phyloP scores from a whole-genome alignment of 2,113 vertebrate genomes.

The Macrotus californicus region DNA sequence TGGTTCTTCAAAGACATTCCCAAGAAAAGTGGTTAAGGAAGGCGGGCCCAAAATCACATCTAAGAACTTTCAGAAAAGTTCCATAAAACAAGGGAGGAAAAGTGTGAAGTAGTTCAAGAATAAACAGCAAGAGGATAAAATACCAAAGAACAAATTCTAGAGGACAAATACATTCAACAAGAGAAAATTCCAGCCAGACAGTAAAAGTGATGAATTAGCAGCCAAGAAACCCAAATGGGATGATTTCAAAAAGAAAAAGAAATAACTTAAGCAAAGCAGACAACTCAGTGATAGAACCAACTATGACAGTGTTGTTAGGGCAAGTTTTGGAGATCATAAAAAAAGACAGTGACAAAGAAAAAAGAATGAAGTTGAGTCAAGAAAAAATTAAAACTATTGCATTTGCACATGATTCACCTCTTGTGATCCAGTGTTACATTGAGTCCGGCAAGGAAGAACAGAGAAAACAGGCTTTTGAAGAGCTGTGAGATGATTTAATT shows the following conservation, averaged over 20 bases:
- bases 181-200: slow-evolving; percentile 72
- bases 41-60: slow-evolving; percentile 58
- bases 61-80: slow-evolving; percentile 76
- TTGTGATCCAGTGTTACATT: slow-evolving; percentile 94
- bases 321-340: slow-evolving; percentile 90
- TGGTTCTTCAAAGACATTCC: slow-evolving; percentile 59
- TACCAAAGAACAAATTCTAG: slow-evolving; percentile 70
- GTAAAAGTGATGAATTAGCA: slow-evolving; percentile 66
- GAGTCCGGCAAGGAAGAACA: slow-evolving; percentile 89
- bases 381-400: slow-evolving; percentile 77
- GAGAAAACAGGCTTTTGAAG: slow-evolving; percentile 86
- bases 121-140: slow-evolving; percentile 71
- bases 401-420: slow-evolving; percentile 92
- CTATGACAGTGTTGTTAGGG: slow-evolving; percentile 75
- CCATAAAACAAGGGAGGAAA: slow-evolving; percentile 64
- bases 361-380: neutral
- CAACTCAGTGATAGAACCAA: slow-evolving; percentile 86
- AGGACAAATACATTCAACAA: slow-evolving; percentile 48
- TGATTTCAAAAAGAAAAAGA: slow-evolving; percentile 85
- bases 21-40: slow-evolving; percentile 58
- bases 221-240: slow-evolving; percentile 88
- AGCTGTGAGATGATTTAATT: slow-evolving; percentile 88
- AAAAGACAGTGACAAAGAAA: neutral
- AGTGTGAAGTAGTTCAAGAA: slow-evolving; percentile 76
- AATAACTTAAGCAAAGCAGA: slow-evolving; percentile 87